Evolutionary conservation across 2,888 invertebrate genomes (phyloP).

Genomic region (Deilephila porcellus): DNA sequence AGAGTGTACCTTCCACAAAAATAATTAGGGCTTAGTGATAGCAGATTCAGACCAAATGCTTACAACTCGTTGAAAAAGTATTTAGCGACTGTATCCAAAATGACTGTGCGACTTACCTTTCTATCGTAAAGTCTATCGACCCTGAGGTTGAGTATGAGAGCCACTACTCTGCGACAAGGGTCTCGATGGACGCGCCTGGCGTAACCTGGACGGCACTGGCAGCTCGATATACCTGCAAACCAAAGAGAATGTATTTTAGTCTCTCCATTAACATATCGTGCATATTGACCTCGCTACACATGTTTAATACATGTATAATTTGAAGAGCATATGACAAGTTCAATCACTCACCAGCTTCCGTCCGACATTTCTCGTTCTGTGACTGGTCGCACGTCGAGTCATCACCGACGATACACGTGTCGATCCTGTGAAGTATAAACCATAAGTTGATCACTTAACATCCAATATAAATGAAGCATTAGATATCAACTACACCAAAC

Average conservation of each 20-base stretch:
- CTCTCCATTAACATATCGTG: not conserved
- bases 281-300: not conserved
- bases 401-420: constrained; percentile 97
- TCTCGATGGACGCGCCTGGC: constrained; percentile 89
- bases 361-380: constrained; percentile 94
- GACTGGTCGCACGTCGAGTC: constrained; percentile 95
- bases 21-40: too few species aligned
- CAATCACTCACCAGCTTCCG: constrained; percentile 86
- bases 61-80: not conserved
- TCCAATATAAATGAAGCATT: too few species aligned
- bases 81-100: too few species aligned
- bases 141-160: constrained; percentile 91
- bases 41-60: too few species aligned
- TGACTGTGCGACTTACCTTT: constrained; percentile 60
- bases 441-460: too few species aligned
- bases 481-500: too few species aligned
- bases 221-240: constrained; percentile 90
- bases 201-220: constrained; percentile 93
- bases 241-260: not conserved
- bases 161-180: constrained; percentile 91
- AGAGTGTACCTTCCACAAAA: too few species aligned
- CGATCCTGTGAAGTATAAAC: constrained; percentile 85
- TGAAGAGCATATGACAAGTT: not conserved
- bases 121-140: constrained; percentile 93
- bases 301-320: too few species aligned